Percentiles rank a stretch among this genome's conserved stretches.
Conservation (phyloP, 2,797 vertebrate genomes). For the Erithacus rubecula region DNA sequence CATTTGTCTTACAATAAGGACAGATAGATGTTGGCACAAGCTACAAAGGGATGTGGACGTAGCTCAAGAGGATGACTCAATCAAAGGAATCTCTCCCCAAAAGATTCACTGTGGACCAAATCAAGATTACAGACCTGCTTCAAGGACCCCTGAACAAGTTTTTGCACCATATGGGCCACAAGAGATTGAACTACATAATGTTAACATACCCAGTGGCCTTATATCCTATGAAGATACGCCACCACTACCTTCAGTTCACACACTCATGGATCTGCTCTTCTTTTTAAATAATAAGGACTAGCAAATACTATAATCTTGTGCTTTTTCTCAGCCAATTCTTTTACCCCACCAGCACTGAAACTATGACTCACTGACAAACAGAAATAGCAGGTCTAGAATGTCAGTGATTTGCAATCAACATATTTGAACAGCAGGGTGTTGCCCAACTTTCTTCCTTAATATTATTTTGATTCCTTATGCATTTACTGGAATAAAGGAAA, state of each 20-base stretch:
- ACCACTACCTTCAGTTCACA: neutral
- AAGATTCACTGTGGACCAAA: neutral
- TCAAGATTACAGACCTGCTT: neutral
- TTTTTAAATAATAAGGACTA: neutral
- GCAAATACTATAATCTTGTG: neutral
- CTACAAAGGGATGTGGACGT: neutral
- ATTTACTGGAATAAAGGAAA: neutral
- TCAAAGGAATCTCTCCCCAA: neutral
- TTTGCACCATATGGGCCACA: fast-evolving
- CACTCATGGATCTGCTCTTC: neutral
- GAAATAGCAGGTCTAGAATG: slow-evolving; percentile 8
- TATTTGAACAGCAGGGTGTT: slow-evolving; percentile 24
- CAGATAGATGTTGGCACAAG: neutral
- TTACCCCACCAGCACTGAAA: neutral
- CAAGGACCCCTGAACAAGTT: neutral
- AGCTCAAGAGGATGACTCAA: neutral
- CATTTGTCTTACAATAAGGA: neutral
- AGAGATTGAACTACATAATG: neutral
- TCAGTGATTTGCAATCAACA: slow-evolving; percentile 29
- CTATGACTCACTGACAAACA: neutral
- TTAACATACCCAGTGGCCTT: neutral
- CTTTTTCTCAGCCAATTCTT: neutral
- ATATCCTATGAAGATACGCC: neutral
- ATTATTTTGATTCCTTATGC: neutral
- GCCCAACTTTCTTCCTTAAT: slow-evolving; percentile 5